Evolutionary conservation across 1,140 invertebrate species (phyloP), one percentile per base, ranked within the genome.

Genomic region (Ridgeia piscesae): DNA sequence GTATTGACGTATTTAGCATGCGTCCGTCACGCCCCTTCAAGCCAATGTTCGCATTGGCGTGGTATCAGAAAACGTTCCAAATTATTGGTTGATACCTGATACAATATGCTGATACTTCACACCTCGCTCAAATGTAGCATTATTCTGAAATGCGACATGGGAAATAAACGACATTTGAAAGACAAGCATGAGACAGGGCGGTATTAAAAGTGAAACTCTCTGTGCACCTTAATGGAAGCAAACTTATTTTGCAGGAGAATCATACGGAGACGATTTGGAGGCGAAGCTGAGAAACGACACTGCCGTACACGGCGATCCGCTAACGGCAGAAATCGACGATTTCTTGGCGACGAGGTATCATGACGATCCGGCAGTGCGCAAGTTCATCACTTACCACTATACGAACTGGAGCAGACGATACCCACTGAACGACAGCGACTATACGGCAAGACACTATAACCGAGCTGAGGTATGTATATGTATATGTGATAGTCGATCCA

Each of bases 211-310:
- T 42, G 42, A 6, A 42, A 6, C 42, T 42, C 4, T 42, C 2
- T 21, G 27, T 77, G 58, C 11, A 9, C 2, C 58, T 27, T 77
- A 2, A 90, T 34, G 89, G n/a, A 35, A 42, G 33, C 89, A 4
- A 31, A 4, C 89, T 17, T 4, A 6, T 2, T n/a, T n/a, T 90
- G 89, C 89, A 90, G 89, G 89, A 35, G n/a, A 90, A 17, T 90
- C 34, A 21, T 90, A 90, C 89, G 89, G 89, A 17, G 89, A 90
- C 89, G 89, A 90, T 6, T 31, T 90, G 17, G 34, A 34, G 58
- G 58, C 58, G 58, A 77, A 31, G 27, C 58, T 4, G 58, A 77
- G 27, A 2, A 77, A 77, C 58, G 58, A 21, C 17, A 77, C 58
- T 0, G 58, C 11, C 14, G 17, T 31, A n/a, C 27, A 90, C 89